These are phyloP conservation scores for Falco punctatus DNA, from an alignment of 2,113 vertebrate genomes.

Conservation along the genomic window DNA sequence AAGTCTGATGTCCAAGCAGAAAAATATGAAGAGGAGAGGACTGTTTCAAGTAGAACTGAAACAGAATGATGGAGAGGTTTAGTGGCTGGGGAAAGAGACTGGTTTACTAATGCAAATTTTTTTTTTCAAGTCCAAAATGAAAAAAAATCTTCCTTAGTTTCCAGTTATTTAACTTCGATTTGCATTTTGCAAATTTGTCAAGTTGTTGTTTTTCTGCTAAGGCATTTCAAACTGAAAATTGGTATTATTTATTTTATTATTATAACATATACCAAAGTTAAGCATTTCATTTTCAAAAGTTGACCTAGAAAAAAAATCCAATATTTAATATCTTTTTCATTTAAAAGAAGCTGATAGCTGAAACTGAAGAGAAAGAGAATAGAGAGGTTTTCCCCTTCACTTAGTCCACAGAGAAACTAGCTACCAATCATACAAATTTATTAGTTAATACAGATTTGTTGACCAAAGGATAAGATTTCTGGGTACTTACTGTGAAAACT, in stretches of 20 bases:
- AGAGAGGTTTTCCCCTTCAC: not conserved
- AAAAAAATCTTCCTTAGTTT: not conserved
- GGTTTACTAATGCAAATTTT: not conserved
- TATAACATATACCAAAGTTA: not conserved
- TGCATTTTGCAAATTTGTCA: not conserved
- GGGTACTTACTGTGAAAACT: not conserved
- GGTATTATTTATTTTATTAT: not conserved
- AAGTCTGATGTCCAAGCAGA: not conserved
- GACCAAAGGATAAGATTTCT: not conserved
- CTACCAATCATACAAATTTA: not conserved
- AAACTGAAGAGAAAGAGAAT: not conserved
- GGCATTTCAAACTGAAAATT: not conserved
- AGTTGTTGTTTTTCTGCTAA: not conserved
- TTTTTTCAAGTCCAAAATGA: not conserved
- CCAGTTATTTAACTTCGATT: not conserved
- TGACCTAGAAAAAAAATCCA: not conserved
- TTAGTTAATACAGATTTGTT: not conserved
- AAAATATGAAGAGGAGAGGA: not conserved
- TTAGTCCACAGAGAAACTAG: not conserved
- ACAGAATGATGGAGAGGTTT: not conserved
- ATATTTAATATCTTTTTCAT: not conserved
- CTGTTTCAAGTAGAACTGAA: not conserved
- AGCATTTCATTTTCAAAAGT: not conserved
- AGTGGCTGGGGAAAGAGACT: not conserved
- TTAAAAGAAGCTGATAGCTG: not conserved